Percentiles rank a stretch among this genome's conserved stretches.
These are phyloP conservation scores for Mactra quadrangularis DNA, from an alignment of 1,140 invertebrate species.

Conservation along the genomic window DNA sequence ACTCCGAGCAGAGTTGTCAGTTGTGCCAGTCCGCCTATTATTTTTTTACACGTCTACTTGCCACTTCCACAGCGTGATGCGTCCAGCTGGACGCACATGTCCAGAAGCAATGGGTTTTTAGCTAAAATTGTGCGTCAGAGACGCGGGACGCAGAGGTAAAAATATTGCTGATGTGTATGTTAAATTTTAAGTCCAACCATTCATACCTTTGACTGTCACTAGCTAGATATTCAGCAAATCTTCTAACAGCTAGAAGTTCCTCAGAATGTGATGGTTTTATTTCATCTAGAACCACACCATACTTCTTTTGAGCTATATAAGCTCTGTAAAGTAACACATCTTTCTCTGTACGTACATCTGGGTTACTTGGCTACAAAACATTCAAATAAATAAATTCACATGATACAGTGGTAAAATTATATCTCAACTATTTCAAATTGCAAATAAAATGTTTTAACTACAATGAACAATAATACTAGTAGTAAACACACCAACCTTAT, in stretches of 20 bases:
- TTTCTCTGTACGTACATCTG: conserved; percentile 73
- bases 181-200: no score
- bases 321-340: conserved; percentile 95
- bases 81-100: no score
- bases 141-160: no score
- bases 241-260: conserved; percentile 89
- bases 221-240: conserved; percentile 92
- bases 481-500: not conserved
- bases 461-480: not conserved
- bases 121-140: no score
- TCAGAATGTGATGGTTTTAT: conserved; percentile 84
- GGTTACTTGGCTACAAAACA: conserved; percentile 70
- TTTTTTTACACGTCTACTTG: no score
- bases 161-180: no score
- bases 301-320: conserved; percentile 96
- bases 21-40: no score
- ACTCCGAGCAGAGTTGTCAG: no score
- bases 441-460: not conserved
- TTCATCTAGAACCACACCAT: conserved; percentile 95
- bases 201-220: conserved; percentile 84
- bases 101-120: no score
- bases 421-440: not conserved
- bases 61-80: no score
- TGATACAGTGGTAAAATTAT: not conserved
- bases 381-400: not conserved